phyloP scores from a whole-genome alignment of 2,888 invertebrate genomes.

The Ceramica pisi region DNA sequence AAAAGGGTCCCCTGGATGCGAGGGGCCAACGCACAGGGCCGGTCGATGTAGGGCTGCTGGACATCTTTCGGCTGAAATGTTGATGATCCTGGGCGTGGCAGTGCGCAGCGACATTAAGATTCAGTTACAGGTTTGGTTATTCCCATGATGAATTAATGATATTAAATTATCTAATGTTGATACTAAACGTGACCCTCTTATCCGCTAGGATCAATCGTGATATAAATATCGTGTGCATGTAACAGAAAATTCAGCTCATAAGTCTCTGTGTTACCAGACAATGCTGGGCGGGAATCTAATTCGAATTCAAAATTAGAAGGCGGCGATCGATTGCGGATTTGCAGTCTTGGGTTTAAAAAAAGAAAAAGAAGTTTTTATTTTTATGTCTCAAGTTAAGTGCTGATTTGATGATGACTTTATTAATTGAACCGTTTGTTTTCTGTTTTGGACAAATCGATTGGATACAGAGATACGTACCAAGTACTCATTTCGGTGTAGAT shows the following conservation, averaged over 20 bases:
- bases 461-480: slow-evolving; percentile 15
- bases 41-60: no score
- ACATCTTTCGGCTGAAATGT: no score
- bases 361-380: neutral
- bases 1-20: no score
- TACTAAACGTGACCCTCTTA: slow-evolving; percentile 32
- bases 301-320: slow-evolving; percentile 37
- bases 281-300: slow-evolving; percentile 13
- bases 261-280: slow-evolving; percentile 35
- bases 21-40: no score
- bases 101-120: no score
- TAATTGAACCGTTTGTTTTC: neutral
- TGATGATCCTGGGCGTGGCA: neutral
- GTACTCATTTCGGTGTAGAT: no score
- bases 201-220: slow-evolving; percentile 51
- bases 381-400: neutral
- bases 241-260: slow-evolving; percentile 28
- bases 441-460: slow-evolving; percentile 22
- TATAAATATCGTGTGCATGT: slow-evolving; percentile 18
- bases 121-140: neutral
- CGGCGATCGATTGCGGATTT: slow-evolving; percentile 6
- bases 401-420: neutral
- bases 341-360: neutral
- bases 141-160: neutral
- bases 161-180: slow-evolving; percentile 3